These are phyloP conservation scores for Limnothrissa miodon DNA, from an alignment of 2,113 vertebrate genomes.

Conservation along the genomic window DNA sequence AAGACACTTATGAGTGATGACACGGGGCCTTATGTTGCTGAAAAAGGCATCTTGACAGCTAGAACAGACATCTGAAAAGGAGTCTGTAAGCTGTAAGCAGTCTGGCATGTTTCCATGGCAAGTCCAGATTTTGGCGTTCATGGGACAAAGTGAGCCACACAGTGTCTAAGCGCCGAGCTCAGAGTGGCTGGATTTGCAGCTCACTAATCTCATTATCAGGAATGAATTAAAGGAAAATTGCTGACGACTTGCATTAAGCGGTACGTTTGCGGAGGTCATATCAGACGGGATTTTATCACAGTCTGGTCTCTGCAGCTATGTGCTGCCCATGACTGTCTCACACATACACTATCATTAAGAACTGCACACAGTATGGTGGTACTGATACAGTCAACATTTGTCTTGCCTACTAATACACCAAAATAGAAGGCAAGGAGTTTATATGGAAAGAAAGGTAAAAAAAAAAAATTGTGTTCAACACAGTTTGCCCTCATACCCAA, in stretches of 20 bases:
- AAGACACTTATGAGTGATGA: neutral
- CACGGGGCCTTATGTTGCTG: neutral
- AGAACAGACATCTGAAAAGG: neutral
- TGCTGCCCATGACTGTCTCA: neutral
- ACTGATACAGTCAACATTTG: neutral
- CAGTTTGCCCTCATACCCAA: neutral
- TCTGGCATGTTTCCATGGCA: slow-evolving; percentile 35
- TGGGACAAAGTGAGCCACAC: slow-evolving; percentile 38
- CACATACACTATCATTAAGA: neutral
- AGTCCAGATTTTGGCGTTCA: slow-evolving; percentile 40
- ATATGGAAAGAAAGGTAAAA: neutral
- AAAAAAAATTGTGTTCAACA: neutral
- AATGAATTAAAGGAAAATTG: slow-evolving; percentile 77
- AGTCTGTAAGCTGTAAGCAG: neutral
- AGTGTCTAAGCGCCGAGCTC: slow-evolving; percentile 64
- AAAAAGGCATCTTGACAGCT: neutral
- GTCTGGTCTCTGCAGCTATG: slow-evolving; percentile 53
- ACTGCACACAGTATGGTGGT: neutral
- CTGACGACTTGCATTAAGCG: slow-evolving; percentile 72
- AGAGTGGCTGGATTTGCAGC: slow-evolving; percentile 66
- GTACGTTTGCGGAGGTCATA: slow-evolving; percentile 66
- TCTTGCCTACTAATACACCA: neutral
- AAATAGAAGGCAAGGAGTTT: neutral
- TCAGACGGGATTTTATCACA: slow-evolving; percentile 70
- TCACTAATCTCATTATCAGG: slow-evolving; percentile 74